phyloP scores from a whole-genome alignment of 1,140 invertebrate species.

The Anastrepha ludens region DNA sequence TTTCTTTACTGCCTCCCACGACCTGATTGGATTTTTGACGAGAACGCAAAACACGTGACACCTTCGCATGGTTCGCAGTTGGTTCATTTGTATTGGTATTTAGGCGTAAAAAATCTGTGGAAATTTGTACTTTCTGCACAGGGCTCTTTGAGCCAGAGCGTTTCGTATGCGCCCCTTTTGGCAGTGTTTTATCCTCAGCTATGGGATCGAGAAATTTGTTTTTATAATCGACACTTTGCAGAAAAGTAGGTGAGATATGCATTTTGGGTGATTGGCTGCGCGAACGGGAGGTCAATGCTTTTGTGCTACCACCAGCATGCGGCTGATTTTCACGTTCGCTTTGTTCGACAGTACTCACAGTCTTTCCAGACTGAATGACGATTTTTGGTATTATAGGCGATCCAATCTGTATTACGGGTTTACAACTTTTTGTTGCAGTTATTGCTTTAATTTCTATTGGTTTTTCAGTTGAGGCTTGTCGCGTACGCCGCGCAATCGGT shows the following conservation, averaged over 20 bases:
- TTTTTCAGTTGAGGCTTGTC: background rate
- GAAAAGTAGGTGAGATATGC: slow-evolving; percentile 64
- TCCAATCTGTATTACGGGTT: slow-evolving; percentile 61
- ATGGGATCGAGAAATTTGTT: slow-evolving; percentile 38
- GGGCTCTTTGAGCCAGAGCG: slow-evolving; percentile 18
- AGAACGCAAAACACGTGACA: slow-evolving; percentile 60
- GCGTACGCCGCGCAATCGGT: background rate
- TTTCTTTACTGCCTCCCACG: background rate
- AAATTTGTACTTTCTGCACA: slow-evolving; percentile 59
- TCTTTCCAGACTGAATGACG: slow-evolving; percentile 60
- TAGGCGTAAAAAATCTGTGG: slow-evolving; percentile 59
- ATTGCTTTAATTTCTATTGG: background rate
- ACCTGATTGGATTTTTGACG: slow-evolving; percentile 58
- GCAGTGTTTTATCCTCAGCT: slow-evolving; percentile 22
- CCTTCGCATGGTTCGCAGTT: background rate
- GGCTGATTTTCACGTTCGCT: slow-evolving; percentile 56
- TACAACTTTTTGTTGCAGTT: slow-evolving; percentile 51
- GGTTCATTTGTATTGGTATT: background rate
- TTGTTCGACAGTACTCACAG: slow-evolving; percentile 51
- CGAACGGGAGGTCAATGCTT: slow-evolving; percentile 55
- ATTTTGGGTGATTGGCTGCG: slow-evolving; percentile 69
- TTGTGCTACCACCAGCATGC: background rate
- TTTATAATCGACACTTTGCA: slow-evolving; percentile 54
- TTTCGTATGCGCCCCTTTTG: background rate
- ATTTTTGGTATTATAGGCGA: slow-evolving; percentile 66